Evolutionary conservation across 2,797 vertebrate species (phyloP).

Genomic region (Cossypha caffra): DNA sequence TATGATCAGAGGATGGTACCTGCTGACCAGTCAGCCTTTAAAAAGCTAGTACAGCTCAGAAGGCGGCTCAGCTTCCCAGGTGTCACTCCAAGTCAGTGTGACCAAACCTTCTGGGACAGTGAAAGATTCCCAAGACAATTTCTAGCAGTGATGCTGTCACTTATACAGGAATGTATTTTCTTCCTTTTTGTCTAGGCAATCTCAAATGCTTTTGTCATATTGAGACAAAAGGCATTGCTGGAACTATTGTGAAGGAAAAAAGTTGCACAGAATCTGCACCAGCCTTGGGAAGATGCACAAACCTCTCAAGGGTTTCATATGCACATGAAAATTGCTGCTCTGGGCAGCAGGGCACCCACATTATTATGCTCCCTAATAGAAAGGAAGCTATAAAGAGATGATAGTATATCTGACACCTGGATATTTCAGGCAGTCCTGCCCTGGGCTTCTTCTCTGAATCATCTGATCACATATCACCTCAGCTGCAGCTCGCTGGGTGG

Average conservation of each 20-base stretch:
- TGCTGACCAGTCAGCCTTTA: neutral
- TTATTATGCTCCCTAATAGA: neutral
- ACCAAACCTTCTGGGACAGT: neutral
- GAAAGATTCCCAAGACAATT: neutral
- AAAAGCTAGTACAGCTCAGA: neutral
- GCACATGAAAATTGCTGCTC: neutral
- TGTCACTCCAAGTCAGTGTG: neutral
- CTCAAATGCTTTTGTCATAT: neutral
- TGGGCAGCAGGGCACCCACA: neutral
- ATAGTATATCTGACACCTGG: neutral
- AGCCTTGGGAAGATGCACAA: neutral
- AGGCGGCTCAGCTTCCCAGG: neutral
- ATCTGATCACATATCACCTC: neutral
- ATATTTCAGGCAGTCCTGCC: slow-evolving; percentile 3
- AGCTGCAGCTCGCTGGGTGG: neutral
- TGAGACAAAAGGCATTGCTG: neutral
- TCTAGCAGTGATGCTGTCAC: neutral
- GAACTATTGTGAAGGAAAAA: neutral
- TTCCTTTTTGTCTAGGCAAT: neutral
- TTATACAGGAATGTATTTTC: neutral
- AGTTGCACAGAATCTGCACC: neutral
- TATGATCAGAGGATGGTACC: neutral
- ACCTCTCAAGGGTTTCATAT: neutral
- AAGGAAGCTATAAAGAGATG: neutral
- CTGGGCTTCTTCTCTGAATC: neutral